Base-by-base conservation (phyloP, 2,888 invertebrate species). In the Eledona agricola region DNA sequence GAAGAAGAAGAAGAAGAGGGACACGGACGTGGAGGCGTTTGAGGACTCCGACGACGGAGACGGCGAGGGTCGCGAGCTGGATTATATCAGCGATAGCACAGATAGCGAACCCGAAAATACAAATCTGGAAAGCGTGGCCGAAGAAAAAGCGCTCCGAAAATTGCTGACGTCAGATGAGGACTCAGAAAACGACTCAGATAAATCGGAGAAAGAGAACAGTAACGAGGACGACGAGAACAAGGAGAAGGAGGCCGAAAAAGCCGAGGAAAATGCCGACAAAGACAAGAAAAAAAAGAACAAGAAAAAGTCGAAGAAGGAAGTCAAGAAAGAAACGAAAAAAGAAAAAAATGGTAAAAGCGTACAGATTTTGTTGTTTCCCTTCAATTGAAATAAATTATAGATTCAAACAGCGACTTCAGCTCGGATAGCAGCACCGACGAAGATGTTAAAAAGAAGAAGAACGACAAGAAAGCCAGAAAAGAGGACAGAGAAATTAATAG, bases 11-110 rank as follows among this genome's bases (percentile, higher is more conserved):
- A 90, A 90, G 68, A 89, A 90, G 77, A 86, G 87, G 46, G 88
- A 87, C 57, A 88, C 90, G 0, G 89, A 94, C 56, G 88, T 90
- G 61, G 96, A 96, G 72, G 96, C 95, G 0, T 85, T 90, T 45
- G 96, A 97, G 73, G 97, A 98, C 70, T 96, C 96, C 59, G 97
- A 97, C 74, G 96, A 97, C 73, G 96, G 96, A 0, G 96, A 98
- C 73, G 95, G 93, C 67, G 97, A 97, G 77, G 96, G 96, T 0
- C 77, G 92, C 40, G 97, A 98, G 79, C 83, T 88, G 62, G 97
- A 97, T 76, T 97, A 97, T 70, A 96, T 96, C 82, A 6, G 91
- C 87, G 76, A 88, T 83, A 66, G 91, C 86, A 73, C 83, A 79
- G 42, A 91, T 87, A 78, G 81, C 85, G 37, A 89, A 87, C 70